A percentile compares a stretch with the other conserved stretches of the same genome.
phyloP scores from a whole-genome alignment of 2,113 vertebrate genomes.

The Nesoenas mayeri region DNA sequence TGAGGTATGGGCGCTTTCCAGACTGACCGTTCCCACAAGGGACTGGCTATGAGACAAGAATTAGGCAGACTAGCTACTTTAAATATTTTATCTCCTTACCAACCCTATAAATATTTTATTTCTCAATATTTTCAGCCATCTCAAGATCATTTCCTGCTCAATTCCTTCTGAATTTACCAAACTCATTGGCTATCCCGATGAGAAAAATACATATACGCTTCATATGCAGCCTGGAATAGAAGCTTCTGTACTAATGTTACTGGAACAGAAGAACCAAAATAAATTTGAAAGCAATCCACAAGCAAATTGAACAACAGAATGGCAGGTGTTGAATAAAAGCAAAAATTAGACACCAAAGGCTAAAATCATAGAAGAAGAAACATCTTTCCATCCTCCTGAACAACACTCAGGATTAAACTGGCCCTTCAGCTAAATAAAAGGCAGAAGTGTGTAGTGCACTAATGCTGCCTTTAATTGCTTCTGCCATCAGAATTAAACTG shows the following conservation, averaged over 20 bases:
- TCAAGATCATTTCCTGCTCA: neutral
- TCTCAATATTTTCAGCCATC: neutral
- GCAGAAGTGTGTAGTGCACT: neutral
- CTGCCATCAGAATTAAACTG: neutral
- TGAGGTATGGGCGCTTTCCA: neutral
- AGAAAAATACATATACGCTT: neutral
- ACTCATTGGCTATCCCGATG: neutral
- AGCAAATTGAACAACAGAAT: neutral
- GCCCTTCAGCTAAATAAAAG: neutral
- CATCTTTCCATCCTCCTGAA: neutral
- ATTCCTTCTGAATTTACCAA: neutral
- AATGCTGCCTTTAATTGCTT: neutral
- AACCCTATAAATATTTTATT: neutral
- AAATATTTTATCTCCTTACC: constrained; percentile 2
- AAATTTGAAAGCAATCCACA: neutral
- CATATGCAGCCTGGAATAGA: neutral
- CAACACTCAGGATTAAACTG: neutral
- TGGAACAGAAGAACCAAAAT: neutral
- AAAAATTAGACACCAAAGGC: neutral
- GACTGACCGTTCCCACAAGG: neutral
- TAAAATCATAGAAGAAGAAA: neutral
- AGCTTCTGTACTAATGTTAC: neutral
- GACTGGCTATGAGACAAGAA: neutral
- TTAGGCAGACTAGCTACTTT: neutral
- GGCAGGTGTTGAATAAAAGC: neutral